Conservation (phyloP, 2,113 vertebrate species). For the Ictalurus furcatus region DNA sequence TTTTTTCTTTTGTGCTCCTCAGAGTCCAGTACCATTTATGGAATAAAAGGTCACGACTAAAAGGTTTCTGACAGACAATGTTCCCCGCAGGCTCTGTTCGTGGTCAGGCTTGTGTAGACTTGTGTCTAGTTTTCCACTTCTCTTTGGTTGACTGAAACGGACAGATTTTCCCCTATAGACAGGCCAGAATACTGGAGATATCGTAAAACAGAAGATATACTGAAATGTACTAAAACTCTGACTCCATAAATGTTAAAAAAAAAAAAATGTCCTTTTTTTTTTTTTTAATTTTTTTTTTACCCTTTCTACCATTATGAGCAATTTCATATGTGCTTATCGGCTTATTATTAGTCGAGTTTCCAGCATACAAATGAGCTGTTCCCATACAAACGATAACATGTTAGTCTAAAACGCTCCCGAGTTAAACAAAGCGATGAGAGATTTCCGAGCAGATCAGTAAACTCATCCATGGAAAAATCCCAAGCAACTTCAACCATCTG, state of each 20-base stretch:
- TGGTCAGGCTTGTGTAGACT: not conserved
- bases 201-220: not conserved
- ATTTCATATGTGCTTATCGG: not conserved
- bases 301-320: not conserved
- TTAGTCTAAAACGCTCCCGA: not conserved
- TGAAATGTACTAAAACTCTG: not conserved
- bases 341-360: not conserved
- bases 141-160: not conserved
- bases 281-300: too few species aligned
- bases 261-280: too few species aligned
- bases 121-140: not conserved
- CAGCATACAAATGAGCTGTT: not conserved
- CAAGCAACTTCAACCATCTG: not conserved
- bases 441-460: not conserved
- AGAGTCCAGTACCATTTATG: not conserved
- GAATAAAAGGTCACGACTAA: slow-evolving; percentile 19
- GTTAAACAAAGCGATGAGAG: not conserved
- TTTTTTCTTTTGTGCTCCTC: not conserved
- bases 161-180: not conserved
- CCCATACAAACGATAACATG: not conserved
- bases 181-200: not conserved
- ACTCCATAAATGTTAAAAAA: too few species aligned
- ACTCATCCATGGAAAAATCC: not conserved
- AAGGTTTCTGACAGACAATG: not conserved
- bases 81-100: not conserved